These are phyloP conservation scores for Drosophila nr. fundita DNA, from an alignment of 2,888 invertebrate genomes.

Conservation along the genomic window DNA sequence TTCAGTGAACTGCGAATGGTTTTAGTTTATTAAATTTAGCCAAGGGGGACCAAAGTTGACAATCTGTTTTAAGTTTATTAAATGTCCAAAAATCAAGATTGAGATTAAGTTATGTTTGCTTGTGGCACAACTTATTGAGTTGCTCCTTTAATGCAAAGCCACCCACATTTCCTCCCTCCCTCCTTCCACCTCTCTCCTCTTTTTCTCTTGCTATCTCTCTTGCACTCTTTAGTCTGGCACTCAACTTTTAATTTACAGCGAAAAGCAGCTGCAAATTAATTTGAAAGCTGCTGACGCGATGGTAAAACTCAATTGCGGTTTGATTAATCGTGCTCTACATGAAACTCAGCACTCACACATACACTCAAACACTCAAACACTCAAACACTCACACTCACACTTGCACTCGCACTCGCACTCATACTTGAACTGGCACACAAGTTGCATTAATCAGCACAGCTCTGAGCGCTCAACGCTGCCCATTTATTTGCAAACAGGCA, in stretches of 20 bases:
- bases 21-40: constrained; percentile 79
- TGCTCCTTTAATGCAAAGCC: constrained; percentile 14
- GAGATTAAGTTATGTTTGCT: constrained; percentile 43
- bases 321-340: constrained; percentile 69
- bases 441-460: constrained; percentile 72
- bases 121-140: constrained; percentile 11
- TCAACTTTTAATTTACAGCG: constrained; percentile 64
- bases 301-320: constrained; percentile 65
- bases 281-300: constrained; percentile 48
- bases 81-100: constrained; percentile 70
- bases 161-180: background rate
- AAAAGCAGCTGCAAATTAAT: constrained; percentile 64
- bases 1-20: constrained; percentile 82
- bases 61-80: constrained; percentile 76
- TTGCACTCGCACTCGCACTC: constrained; percentile 5
- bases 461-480: constrained; percentile 62
- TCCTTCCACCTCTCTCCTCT: background rate
- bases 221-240: background rate
- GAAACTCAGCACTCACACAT: constrained; percentile 24
- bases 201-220: background rate
- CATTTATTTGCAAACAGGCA: constrained; percentile 73
- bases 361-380: constrained; percentile 10
- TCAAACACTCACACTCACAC: constrained; percentile 12
- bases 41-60: constrained; percentile 30
- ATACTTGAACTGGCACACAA: constrained; percentile 57